Evolutionary conservation across 2,113 vertebrate genomes (phyloP).

Genomic region (Phocoena sinus): DNA sequence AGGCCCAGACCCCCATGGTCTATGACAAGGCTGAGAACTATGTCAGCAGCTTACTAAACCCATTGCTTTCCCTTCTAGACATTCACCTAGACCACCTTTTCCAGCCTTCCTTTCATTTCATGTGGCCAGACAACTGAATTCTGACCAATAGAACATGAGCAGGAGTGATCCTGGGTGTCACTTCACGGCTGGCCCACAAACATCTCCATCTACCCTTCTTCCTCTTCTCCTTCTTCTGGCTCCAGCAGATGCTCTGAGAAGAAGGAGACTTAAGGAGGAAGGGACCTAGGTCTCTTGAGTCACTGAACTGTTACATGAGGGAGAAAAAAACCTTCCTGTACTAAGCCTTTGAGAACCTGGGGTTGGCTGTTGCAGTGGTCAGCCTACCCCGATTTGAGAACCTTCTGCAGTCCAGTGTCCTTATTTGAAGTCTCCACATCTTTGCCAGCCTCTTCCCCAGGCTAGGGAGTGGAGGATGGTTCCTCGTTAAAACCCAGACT

Average conservation of each 20-base stretch:
- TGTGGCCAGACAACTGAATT: neutral
- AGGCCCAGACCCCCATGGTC: neutral
- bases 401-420: neutral
- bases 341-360: neutral
- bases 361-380: neutral
- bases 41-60: neutral
- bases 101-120: accelerated
- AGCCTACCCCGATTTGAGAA: neutral
- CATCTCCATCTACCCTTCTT: neutral
- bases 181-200: neutral
- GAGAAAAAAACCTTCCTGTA: neutral
- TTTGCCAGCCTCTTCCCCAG: neutral
- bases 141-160: too few species aligned
- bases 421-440: neutral
- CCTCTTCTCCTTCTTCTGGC: neutral
- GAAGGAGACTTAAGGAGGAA: neutral
- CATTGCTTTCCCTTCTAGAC: neutral
- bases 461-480: neutral
- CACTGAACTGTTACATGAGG: neutral
- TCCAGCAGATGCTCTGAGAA: neutral
- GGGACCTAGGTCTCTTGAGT: neutral
- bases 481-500: neutral
- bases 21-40: neutral
- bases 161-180: neutral
- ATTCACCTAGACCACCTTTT: neutral